A percentile compares a stretch with the other conserved stretches of the same genome.
Evolutionary conservation across 2,888 invertebrate genomes (phyloP).

Genomic region (Tanaodytes sp.): DNA sequence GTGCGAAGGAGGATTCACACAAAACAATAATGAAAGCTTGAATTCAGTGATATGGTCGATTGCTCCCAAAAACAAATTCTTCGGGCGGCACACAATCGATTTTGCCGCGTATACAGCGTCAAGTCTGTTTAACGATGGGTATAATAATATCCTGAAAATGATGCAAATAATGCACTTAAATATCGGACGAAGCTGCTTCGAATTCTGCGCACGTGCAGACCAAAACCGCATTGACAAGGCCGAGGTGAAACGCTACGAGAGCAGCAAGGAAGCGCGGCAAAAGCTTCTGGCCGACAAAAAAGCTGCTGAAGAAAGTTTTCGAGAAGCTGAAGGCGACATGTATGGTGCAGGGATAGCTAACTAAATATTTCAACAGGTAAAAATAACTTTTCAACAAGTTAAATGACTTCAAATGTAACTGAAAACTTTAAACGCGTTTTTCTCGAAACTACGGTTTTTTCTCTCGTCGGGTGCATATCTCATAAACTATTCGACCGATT

Average conservation of each 20-base stretch:
- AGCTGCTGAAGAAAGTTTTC: too few relatives aligned
- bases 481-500: neutral
- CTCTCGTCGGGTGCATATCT: neutral
- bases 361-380: too few relatives aligned
- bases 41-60: neutral
- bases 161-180: slow-evolving; percentile 12
- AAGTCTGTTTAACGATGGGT: slow-evolving; percentile 18
- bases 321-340: too few relatives aligned
- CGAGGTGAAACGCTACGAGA: slow-evolving; percentile 6
- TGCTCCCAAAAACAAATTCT: slow-evolving; percentile 4
- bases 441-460: slow-evolving; percentile 6
- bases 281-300: too few relatives aligned
- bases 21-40: too few relatives aligned
- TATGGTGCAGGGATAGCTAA: too few relatives aligned
- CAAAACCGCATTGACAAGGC: slow-evolving; percentile 11
- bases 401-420: too few relatives aligned
- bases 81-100: slow-evolving; percentile 3
- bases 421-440: slow-evolving; percentile 18
- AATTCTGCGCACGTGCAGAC: neutral
- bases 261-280: slow-evolving; percentile 11
- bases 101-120: slow-evolving; percentile 10
- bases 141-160: slow-evolving; percentile 8
- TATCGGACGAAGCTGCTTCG: neutral
- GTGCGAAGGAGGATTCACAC: too few relatives aligned
- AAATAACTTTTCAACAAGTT: too few relatives aligned